These are phyloP conservation scores for Galerucella calmariensis DNA, from an alignment of 2,888 invertebrate species.

Conservation along the genomic window DNA sequence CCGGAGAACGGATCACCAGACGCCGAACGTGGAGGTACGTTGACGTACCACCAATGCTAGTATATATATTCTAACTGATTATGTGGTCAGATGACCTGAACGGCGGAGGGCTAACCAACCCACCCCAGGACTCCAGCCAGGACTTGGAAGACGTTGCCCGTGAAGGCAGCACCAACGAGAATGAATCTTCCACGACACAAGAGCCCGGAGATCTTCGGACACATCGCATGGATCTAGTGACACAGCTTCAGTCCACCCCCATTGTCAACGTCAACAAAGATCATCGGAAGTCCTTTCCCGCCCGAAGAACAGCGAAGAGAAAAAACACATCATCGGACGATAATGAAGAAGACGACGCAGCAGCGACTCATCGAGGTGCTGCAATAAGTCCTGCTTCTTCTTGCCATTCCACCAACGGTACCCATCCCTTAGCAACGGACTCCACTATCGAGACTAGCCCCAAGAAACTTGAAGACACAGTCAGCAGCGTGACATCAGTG, in stretches of 20 bases:
- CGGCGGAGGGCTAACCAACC: conserved; percentile 69
- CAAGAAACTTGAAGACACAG: conserved; percentile 65
- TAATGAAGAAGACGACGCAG: conserved; percentile 67
- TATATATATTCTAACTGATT: conserved; percentile 58
- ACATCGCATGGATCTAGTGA: conserved; percentile 66
- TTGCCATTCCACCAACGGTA: conserved; percentile 71
- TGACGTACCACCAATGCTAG: conserved; percentile 63
- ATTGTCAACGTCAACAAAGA: conserved; percentile 49
- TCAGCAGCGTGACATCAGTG: conserved; percentile 71
- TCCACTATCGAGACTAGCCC: conserved; percentile 62
- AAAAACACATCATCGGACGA: conserved; percentile 70
- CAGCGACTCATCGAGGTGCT: conserved; percentile 60
- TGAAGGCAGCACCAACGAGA: conserved; percentile 51
- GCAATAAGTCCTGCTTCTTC: conserved; percentile 73
- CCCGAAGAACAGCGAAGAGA: conserved; percentile 71
- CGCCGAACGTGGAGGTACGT: conserved; percentile 78
- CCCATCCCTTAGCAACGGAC: conserved; percentile 66
- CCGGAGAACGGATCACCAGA: conserved; percentile 91
- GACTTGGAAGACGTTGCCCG: conserved; percentile 59
- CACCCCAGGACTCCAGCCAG: conserved; percentile 59
- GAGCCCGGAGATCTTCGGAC: conserved; percentile 68
- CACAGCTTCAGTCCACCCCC: conserved; percentile 66
- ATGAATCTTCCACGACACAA: conserved; percentile 57
- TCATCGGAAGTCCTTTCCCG: conserved; percentile 57
- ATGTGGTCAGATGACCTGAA: conserved; percentile 68